phyloP scores from a whole-genome alignment of 2,888 invertebrate genomes.

The Chloroclysta siterata region DNA sequence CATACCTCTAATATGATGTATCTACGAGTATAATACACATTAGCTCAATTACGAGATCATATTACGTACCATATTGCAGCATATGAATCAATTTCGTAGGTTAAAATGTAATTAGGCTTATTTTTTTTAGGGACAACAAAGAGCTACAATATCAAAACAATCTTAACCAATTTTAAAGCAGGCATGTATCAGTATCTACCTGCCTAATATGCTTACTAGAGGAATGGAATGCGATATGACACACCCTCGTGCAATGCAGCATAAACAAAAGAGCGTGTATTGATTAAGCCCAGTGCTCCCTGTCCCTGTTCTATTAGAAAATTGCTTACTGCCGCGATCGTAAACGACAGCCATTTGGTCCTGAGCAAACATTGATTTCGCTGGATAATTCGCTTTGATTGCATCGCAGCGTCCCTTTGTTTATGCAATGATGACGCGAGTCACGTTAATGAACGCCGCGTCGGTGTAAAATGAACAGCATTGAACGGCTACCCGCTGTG shows the following conservation, averaged over 20 bases:
- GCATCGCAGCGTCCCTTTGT: conserved; percentile 43
- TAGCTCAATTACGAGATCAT: no score
- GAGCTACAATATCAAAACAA: no score
- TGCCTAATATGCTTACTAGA: not conserved
- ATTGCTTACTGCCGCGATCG: conserved; percentile 50
- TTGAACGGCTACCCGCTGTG: conserved; percentile 10
- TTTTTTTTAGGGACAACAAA: no score
- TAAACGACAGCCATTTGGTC: conserved; percentile 44
- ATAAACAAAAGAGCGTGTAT: conserved; percentile 38
- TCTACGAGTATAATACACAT: no score
- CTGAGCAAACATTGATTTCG: conserved; percentile 50
- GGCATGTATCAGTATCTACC: no score
- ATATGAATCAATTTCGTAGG: no score
- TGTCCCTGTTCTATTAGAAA: conserved; percentile 46
- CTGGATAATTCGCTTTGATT: conserved; percentile 46
- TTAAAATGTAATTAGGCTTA: no score
- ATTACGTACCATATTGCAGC: no score
- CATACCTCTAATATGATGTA: no score
- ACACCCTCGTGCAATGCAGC: conserved; percentile 18
- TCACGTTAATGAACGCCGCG: conserved; percentile 26
- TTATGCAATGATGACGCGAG: conserved; percentile 37
- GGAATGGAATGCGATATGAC: conserved; percentile 22
- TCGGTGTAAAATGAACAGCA: conserved; percentile 15
- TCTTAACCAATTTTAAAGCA: no score
- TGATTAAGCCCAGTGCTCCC: conserved; percentile 40